Conservation (phyloP, 2,797 vertebrate genomes). For the Pteronotus mesoamericanus region DNA sequence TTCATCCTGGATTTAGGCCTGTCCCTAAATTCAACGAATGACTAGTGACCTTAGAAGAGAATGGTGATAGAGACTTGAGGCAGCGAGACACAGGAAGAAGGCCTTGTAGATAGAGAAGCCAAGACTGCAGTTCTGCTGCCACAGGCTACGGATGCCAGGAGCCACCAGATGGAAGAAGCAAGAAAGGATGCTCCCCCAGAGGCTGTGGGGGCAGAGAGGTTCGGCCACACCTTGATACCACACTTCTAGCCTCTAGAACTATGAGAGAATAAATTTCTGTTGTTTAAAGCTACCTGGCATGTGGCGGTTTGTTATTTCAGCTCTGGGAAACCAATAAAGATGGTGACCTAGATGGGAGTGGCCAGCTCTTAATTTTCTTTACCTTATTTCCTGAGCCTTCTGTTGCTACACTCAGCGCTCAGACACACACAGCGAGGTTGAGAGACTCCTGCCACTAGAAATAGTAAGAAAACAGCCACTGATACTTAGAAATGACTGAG, state of each 20-base stretch:
- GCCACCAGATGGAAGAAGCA: neutral
- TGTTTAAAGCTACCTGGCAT: neutral
- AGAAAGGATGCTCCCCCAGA: neutral
- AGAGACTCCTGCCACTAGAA: neutral
- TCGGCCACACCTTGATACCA: neutral
- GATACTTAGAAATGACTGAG: neutral
- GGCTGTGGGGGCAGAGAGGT: neutral
- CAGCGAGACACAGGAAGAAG: too few relatives aligned
- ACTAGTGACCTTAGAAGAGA: neutral
- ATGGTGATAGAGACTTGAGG: too few relatives aligned
- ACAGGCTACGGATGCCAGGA: neutral
- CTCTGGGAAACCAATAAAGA: neutral
- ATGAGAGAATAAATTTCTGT: neutral
- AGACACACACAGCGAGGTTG: neutral
- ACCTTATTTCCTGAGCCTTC: neutral
- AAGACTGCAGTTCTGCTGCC: too few relatives aligned
- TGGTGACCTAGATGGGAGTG: neutral
- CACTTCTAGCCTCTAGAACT: neutral
- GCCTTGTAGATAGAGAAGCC: too few relatives aligned
- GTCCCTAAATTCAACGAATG: neutral
- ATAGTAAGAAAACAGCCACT: neutral
- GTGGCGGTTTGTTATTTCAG: too few relatives aligned
- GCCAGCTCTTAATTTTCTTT: neutral
- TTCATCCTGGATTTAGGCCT: neutral
- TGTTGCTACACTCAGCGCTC: neutral